phyloP scores from a whole-genome alignment of 2,888 invertebrate species.

The Cartodere bifasciata region DNA sequence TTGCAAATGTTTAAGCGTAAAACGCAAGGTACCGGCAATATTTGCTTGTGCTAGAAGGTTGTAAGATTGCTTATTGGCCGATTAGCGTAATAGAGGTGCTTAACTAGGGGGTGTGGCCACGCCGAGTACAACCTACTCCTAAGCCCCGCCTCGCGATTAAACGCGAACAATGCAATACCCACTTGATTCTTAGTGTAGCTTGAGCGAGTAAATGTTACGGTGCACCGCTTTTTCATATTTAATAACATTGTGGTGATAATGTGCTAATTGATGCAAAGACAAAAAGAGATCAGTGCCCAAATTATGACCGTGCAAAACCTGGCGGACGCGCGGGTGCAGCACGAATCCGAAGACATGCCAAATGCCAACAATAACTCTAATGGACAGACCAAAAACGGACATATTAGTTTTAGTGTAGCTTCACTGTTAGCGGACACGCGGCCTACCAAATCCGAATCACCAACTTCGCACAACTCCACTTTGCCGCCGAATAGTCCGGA shows the following conservation, averaged over 20 bases:
- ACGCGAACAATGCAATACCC: constrained; percentile 14
- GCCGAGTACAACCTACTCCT: constrained; percentile 13
- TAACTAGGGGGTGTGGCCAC: constrained; percentile 18
- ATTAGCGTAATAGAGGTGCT: constrained; percentile 21
- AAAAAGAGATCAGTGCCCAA: constrained; percentile 43
- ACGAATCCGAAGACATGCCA: constrained; percentile 37
- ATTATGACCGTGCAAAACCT: constrained; percentile 55
- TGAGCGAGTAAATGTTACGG: constrained; percentile 23
- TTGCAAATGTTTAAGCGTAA: constrained; percentile 16
- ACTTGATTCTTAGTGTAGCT: constrained; percentile 23
- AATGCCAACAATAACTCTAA: constrained; percentile 22
- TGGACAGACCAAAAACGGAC: constrained; percentile 43
- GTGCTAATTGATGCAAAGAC: constrained; percentile 44
- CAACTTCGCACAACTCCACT: constrained; percentile 38
- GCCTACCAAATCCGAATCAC: constrained; percentile 37
- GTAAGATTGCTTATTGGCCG: constrained; percentile 22
- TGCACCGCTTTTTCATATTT: constrained; percentile 2
- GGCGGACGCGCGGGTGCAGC: constrained; percentile 28
- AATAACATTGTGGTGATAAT: background rate
- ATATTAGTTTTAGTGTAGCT: constrained; percentile 78
- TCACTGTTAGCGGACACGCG: constrained; percentile 76
- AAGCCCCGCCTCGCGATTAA: constrained; percentile 12
- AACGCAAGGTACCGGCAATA: too few species aligned
- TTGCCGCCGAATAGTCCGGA: constrained; percentile 30
- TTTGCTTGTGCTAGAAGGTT: too few species aligned